Percentiles rank a stretch among this genome's conserved stretches.
These are phyloP conservation scores for Artibeus jamaicensis DNA, from an alignment of 2,797 vertebrate genomes.

Conservation along the genomic window DNA sequence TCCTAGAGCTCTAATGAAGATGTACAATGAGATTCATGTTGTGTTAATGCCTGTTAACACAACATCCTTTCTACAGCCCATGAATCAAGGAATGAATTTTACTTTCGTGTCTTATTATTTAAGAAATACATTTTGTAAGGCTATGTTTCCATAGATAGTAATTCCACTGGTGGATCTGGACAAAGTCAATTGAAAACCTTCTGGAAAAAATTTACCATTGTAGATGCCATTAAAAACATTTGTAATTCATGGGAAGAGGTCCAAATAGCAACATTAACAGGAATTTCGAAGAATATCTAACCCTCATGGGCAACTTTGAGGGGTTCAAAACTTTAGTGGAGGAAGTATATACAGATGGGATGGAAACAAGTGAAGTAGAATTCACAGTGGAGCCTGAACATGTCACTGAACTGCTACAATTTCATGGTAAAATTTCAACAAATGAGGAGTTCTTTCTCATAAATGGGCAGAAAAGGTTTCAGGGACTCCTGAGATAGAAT, in stretches of 20 bases:
- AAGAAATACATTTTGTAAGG: neutral
- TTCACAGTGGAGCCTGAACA: neutral
- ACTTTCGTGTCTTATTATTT: neutral
- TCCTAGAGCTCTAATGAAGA: neutral
- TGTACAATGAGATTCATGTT: neutral
- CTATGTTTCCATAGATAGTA: neutral
- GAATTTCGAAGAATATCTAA: neutral
- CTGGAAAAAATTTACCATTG: neutral
- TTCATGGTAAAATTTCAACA: neutral
- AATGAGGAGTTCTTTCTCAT: neutral
- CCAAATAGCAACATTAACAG: neutral
- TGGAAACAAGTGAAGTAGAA: neutral
- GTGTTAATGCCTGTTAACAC: neutral
- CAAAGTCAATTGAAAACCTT: neutral
- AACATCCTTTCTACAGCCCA: neutral
- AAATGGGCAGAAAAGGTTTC: neutral
- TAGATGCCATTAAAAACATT: neutral
- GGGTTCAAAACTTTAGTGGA: neutral
- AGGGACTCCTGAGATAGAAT: neutral
- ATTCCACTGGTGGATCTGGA: neutral
- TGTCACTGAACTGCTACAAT: neutral
- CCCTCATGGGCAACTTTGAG: neutral
- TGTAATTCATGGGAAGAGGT: neutral
- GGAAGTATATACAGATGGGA: neutral
- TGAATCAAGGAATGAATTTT: neutral